Percentiles rank a stretch among this genome's conserved stretches.
phyloP scores from a whole-genome alignment of 1,140 invertebrate genomes.

The Camponotus pennsylvanicus region DNA sequence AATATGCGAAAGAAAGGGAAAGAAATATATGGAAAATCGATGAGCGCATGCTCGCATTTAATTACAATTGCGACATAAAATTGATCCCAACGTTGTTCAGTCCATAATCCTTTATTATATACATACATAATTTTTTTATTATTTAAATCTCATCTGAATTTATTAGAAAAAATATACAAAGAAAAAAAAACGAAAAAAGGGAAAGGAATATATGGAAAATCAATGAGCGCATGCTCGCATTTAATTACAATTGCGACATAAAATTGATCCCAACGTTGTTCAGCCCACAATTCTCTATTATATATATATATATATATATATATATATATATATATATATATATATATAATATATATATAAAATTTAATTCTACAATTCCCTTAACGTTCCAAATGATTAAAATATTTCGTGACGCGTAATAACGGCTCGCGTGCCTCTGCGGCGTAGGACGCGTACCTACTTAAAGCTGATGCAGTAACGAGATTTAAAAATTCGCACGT shows the following conservation, averaged over 20 bases:
- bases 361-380: background rate
- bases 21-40: slow-evolving; percentile 11
- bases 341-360: too few species aligned
- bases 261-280: background rate
- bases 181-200: background rate
- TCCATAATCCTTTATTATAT: too few species aligned
- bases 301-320: too few species aligned
- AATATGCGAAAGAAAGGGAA: background rate
- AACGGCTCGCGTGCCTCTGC: slow-evolving; percentile 40
- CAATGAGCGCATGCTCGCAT: background rate
- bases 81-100: background rate
- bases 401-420: slow-evolving; percentile 34
- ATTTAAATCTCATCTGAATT: too few species aligned
- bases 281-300: too few species aligned
- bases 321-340: too few species aligned
- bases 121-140: too few species aligned
- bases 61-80: slow-evolving; percentile 38
- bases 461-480: slow-evolving; percentile 27
- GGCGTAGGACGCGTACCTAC: background rate
- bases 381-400: background rate
- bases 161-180: background rate
- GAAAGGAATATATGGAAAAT: background rate
- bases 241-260: slow-evolving; percentile 38
- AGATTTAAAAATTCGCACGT: slow-evolving; percentile 55
- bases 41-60: background rate